Percentiles rank a stretch among this genome's conserved stretches.
phyloP scores from a whole-genome alignment of 2,113 vertebrate species.

The Turnix velox region DNA sequence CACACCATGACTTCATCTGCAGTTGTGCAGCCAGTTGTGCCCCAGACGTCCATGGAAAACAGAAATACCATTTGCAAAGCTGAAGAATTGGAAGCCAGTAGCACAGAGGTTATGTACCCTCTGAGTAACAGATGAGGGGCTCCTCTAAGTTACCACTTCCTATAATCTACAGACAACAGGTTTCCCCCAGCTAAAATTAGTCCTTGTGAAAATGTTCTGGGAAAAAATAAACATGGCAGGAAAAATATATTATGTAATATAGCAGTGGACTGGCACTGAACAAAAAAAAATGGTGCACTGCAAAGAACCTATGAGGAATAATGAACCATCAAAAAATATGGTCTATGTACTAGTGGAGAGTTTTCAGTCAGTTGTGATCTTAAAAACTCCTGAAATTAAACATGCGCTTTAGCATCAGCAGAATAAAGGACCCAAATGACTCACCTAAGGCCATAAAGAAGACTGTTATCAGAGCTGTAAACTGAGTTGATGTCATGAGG shows the following conservation, averaged over 20 bases:
- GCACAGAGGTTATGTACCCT: neutral
- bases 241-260: neutral
- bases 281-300: neutral
- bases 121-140: neutral
- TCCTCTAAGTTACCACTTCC: neutral
- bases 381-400: neutral
- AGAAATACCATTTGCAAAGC: neutral
- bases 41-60: neutral
- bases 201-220: neutral
- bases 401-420: neutral
- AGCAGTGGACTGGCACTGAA: neutral
- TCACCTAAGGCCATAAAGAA: neutral
- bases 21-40: neutral
- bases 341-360: neutral
- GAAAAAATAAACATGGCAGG: neutral
- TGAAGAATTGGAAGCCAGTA: neutral
- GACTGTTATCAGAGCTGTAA: neutral
- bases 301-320: neutral
- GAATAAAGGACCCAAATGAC: neutral
- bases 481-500: neutral
- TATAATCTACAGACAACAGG: neutral
- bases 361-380: neutral
- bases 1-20: neutral
- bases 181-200: neutral
- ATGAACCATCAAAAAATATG: neutral